These are phyloP conservation scores for Nomada goodeniana DNA, from an alignment of 2,888 invertebrate species.

Conservation along the genomic window DNA sequence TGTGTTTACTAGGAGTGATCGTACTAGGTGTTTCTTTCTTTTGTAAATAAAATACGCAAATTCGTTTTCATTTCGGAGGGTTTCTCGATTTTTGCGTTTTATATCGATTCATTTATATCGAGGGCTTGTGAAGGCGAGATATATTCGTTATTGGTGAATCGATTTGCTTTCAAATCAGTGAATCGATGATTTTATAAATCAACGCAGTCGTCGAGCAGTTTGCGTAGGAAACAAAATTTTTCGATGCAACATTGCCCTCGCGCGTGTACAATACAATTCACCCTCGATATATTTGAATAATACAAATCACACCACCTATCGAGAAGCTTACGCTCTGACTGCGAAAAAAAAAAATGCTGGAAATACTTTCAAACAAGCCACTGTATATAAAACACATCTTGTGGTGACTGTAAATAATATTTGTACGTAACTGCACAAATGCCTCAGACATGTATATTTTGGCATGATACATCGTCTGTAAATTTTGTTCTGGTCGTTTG, in stretches of 20 bases:
- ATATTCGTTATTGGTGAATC: background rate
- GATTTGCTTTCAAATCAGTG: too few relatives aligned
- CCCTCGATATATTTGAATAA: background rate
- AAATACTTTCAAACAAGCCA: constrained; percentile 37
- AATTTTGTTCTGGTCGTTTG: background rate
- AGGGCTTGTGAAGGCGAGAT: background rate
- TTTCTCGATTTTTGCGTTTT: constrained; percentile 37
- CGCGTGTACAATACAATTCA: background rate
- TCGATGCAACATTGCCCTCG: background rate
- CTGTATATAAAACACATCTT: constrained; percentile 57
- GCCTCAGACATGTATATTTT: constrained; percentile 51
- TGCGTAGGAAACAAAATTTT: background rate
- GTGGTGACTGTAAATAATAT: constrained; percentile 49
- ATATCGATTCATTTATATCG: background rate
- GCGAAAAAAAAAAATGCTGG: constrained; percentile 24
- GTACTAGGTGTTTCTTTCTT: background rate
- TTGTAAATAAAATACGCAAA: background rate
- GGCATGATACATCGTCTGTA: constrained; percentile 34
- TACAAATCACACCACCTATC: constrained; percentile 1
- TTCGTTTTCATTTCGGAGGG: constrained; percentile 10
- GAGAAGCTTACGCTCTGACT: constrained; percentile 36
- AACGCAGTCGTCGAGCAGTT: too few relatives aligned
- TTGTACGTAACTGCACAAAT: constrained; percentile 41
- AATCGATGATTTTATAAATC: background rate
- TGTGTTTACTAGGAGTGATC: constrained; percentile 7